phyloP scores from a whole-genome alignment of 2,888 invertebrate genomes.

The Diploptera punctata region DNA sequence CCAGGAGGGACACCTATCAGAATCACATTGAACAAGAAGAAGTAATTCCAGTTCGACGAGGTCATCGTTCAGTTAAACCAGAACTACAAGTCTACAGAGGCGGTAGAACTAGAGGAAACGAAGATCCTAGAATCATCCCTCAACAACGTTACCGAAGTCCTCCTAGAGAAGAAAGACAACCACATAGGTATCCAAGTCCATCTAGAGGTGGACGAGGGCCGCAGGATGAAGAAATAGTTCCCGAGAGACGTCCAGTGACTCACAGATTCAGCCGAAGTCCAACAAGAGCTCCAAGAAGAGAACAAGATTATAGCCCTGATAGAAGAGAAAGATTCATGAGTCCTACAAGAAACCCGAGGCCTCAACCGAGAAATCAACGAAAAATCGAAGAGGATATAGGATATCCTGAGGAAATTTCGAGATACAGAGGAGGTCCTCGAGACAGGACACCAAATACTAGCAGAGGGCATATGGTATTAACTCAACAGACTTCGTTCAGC shows the following conservation, averaged over 20 bases:
- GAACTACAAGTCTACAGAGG: neutral
- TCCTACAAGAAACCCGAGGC: conserved; percentile 17
- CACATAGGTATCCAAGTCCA: neutral
- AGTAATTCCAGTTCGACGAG: neutral
- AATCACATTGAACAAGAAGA: neutral
- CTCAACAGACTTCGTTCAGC: neutral
- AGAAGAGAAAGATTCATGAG: conserved; percentile 32
- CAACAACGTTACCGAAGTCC: neutral
- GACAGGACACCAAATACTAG: neutral
- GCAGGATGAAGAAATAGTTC: neutral
- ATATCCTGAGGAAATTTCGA: neutral
- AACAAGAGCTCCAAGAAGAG: neutral
- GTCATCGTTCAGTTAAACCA: neutral
- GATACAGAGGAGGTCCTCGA: neutral
- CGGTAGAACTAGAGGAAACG: conserved; percentile 9
- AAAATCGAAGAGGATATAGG: neutral
- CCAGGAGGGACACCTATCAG: neutral
- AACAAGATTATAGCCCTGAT: conserved; percentile 1
- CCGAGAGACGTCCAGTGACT: neutral
- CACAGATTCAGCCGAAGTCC: neutral
- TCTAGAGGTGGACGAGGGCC: neutral
- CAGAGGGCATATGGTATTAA: neutral
- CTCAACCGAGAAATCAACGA: neutral
- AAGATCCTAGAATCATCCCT: neutral
- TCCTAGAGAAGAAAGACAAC: neutral